These are phyloP conservation scores for Megaustenia siamemsis DNA, from an alignment of 2,888 invertebrate genomes.

Conservation along the genomic window DNA sequence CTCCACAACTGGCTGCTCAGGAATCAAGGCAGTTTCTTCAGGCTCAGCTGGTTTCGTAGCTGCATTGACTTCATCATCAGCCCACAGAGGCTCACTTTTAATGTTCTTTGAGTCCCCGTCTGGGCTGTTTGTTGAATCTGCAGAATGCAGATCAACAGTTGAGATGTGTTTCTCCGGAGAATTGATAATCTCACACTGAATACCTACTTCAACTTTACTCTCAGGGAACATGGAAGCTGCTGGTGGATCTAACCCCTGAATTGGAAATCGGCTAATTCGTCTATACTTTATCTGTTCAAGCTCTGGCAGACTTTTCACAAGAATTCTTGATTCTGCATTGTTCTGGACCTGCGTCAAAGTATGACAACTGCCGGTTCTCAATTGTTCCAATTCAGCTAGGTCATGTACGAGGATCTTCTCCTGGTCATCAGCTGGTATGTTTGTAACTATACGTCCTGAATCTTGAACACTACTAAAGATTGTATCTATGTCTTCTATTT, in stretches of 20 bases:
- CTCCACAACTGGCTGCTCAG: not conserved
- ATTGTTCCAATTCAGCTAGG: slow-evolving; percentile 36
- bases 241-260: not conserved
- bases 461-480: not conserved
- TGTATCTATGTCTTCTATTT: slow-evolving; percentile 7
- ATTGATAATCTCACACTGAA: slow-evolving; percentile 37
- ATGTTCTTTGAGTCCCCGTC: not conserved
- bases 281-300: not conserved
- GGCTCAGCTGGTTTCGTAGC: slow-evolving; percentile 9
- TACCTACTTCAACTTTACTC: slow-evolving; percentile 19
- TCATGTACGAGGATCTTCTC: slow-evolving; percentile 19
- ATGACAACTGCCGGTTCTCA: not conserved
- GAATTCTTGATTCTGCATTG: not conserved
- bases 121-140: not conserved
- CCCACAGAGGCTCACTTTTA: slow-evolving; percentile 31
- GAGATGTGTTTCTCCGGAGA: not conserved
- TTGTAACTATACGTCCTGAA: slow-evolving; percentile 2
- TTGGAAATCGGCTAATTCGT: slow-evolving; percentile 1
- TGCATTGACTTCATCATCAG: slow-evolving; percentile 1
- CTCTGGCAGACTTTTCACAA: slow-evolving; percentile 12
- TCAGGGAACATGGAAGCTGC: not conserved
- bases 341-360: not conserved
- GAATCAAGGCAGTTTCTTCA: slow-evolving; percentile 14
- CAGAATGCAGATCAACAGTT: not conserved
- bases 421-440: not conserved